Percentiles rank a stretch among this genome's conserved stretches.
Evolutionary conservation across 2,797 vertebrate species (phyloP).

Genomic region (Siniperca obscura): DNA sequence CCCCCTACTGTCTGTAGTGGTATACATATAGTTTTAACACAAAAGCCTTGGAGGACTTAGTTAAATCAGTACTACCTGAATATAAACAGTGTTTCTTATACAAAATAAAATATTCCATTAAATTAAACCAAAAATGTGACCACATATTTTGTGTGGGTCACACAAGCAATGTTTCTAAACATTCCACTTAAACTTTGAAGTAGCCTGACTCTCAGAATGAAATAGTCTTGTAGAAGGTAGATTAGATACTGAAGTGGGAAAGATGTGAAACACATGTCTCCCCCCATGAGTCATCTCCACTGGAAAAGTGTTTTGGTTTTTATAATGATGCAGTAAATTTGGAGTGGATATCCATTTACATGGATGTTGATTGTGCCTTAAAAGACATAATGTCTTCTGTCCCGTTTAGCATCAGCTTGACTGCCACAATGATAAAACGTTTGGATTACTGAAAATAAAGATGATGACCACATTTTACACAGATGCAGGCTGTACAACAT

Average conservation of each 20-base stretch:
- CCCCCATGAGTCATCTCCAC: background rate
- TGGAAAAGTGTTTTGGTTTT: slow-evolving; percentile 19
- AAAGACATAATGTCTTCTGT: background rate
- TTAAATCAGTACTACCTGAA: no score
- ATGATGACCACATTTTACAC: background rate
- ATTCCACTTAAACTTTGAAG: slow-evolving; percentile 12
- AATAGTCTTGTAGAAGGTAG: slow-evolving; percentile 5
- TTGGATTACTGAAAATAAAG: slow-evolving; percentile 1
- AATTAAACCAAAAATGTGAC: no score
- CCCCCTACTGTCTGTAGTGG: no score
- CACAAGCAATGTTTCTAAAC: slow-evolving; percentile 6
- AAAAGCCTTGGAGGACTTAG: no score
- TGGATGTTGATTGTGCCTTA: background rate
- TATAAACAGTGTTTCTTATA: no score
- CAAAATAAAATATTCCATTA: no score
- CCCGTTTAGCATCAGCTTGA: background rate
- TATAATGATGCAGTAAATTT: slow-evolving; percentile 18
- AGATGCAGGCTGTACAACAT: background rate
- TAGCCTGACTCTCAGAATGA: slow-evolving; percentile 9
- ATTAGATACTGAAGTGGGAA: slow-evolving; percentile 5
- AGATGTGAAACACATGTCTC: slow-evolving; percentile 22
- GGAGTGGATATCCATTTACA: background rate
- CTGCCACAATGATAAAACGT: slow-evolving; percentile 9
- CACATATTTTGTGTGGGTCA: no score
- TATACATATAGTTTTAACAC: no score